Base-by-base conservation (phyloP, 2,113 vertebrate species). In the Lampris megalopsis region DNA sequence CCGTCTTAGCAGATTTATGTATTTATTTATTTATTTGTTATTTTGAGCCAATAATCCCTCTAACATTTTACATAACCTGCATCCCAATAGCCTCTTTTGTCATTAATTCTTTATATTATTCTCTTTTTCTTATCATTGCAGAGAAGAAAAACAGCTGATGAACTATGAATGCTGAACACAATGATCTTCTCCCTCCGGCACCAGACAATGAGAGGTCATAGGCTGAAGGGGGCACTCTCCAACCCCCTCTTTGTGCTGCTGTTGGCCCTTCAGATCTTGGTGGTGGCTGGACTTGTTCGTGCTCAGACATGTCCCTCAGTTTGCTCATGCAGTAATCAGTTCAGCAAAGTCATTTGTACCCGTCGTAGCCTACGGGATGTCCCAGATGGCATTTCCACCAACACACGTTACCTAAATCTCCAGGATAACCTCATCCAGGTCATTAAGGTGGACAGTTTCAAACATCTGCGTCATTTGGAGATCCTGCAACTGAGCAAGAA, bases 151-250 rank as follows among this genome's bases (percentile, higher is more conserved):
- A 94, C 94, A 95, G 93, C 94, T 94, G 94, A 96, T 96, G 96
- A 99, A 99, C 96, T 98, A 99, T 99, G 97, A 97, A 98, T 98
- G 96, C 97, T 97, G 97, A 97, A 98, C 97, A 99, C 96, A 95
- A 99, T 99, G 97, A 97, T 95, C 96, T 99, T 96, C 95, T 96
- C 97, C 97, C 96, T 97, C 97, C 96, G 96, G 97, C 95, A 85
- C 91, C 94, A 98, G 97, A 99, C 97, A 97, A 98, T 99, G 97
- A 97, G 97, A 98, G 97, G 97, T 97, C 97, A 95, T 97, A 99
- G 96, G 96, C 97, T 97, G 95, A 98, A 98, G 96, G 97, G 97
- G 97, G 96, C 97, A 92, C 93, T 97, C 94, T 97, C 97, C 93
- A 96, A 98, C 97, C 97, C 97, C 90, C 96, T 99, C 91, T 96